Conservation (phyloP, 2,888 invertebrate species). For the Buathra laborator region DNA sequence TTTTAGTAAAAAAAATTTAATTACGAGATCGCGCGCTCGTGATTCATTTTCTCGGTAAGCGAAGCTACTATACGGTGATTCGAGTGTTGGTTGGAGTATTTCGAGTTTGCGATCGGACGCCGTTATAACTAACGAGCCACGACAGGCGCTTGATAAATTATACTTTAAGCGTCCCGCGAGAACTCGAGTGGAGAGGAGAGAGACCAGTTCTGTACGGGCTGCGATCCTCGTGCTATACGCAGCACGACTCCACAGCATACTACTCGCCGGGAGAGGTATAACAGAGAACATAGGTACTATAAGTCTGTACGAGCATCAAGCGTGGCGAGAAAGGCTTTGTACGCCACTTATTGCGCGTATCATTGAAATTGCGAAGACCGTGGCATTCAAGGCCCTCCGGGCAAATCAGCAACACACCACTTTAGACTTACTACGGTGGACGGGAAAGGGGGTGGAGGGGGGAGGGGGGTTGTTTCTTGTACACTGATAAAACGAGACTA, state of each 20-base stretch:
- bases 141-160: conserved; percentile 69
- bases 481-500: conserved; percentile 1
- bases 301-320: conserved; percentile 41
- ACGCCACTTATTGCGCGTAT: conserved; percentile 59
- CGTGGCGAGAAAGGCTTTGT: conserved; percentile 48
- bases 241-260: not conserved
- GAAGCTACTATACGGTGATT: conserved; percentile 51
- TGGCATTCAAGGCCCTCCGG: conserved; percentile 31
- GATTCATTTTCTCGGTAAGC: conserved; percentile 17
- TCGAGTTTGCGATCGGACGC: conserved; percentile 58
- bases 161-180: conserved; percentile 66
- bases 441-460: not conserved
- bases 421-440: not conserved
- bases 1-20: conserved; percentile 14
- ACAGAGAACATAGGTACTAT: conserved; percentile 32
- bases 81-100: conserved; percentile 51
- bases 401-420: conserved; percentile 24
- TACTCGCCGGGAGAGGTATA: not conserved
- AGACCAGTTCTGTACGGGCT: conserved; percentile 60
- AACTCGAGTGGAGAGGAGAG: conserved; percentile 41
- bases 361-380: conserved; percentile 47
- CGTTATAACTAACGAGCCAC: conserved; percentile 69
- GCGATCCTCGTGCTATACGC: conserved; percentile 7
- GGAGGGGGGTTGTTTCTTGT: not conserved
- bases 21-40: not conserved